Percentiles rank a stretch among this genome's conserved stretches.
Evolutionary conservation across 2,113 vertebrate genomes (phyloP).

Genomic region (Suricata suricatta): DNA sequence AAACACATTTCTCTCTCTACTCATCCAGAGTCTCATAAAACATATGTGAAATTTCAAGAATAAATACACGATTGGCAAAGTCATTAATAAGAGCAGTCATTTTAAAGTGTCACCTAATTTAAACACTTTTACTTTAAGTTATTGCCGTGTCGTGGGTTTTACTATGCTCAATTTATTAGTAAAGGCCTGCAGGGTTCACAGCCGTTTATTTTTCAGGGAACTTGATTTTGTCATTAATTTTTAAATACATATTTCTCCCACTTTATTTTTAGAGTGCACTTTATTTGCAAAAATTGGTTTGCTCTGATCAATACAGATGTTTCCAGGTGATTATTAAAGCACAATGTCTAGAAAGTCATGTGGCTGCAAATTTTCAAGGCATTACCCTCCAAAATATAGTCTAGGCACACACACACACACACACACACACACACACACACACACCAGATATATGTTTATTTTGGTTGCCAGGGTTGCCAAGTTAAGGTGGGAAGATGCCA

Average conservation of each 20-base stretch:
- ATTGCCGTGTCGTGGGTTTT: constrained; percentile 81
- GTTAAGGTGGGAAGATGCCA: not conserved
- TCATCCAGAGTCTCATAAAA: constrained; percentile 58
- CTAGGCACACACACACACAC: not conserved
- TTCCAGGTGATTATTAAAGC: constrained; percentile 62
- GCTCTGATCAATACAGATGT: constrained; percentile 65
- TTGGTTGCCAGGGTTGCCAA: too few species aligned
- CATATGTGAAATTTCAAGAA: constrained; percentile 64
- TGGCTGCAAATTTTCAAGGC: constrained; percentile 18
- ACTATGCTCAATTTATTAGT: constrained; percentile 83
- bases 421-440: not conserved
- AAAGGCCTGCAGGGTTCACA: constrained; percentile 80
- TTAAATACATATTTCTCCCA: constrained; percentile 52
- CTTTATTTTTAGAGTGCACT: constrained; percentile 55
- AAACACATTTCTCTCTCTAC: not conserved
- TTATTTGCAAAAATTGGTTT: constrained; percentile 66
- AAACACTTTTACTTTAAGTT: constrained; percentile 81
- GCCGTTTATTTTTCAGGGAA: constrained; percentile 69
- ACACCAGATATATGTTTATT: not conserved
- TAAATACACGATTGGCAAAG: constrained; percentile 74
- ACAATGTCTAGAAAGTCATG: not conserved
- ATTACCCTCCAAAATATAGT: not conserved
- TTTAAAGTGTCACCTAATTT: constrained; percentile 82
- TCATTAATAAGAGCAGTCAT: constrained; percentile 80
- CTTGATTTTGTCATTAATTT: constrained; percentile 74